Evolutionary conservation across 2,888 invertebrate species (phyloP), one percentile per base, ranked within the genome.

Genomic region (Venustoraphidia nigricollis): DNA sequence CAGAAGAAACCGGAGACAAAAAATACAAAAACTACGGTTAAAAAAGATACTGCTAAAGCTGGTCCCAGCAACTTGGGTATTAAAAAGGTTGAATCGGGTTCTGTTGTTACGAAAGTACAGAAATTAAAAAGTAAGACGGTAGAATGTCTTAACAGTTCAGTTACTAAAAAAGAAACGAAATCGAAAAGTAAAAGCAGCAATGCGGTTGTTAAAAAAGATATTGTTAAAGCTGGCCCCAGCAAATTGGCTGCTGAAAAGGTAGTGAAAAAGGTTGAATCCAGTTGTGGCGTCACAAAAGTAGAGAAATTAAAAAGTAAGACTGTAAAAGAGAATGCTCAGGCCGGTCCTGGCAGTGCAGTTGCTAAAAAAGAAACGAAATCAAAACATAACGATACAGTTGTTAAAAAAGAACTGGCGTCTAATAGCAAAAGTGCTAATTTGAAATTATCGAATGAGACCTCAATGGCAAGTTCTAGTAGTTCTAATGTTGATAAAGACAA

Each of bases 191-290:
- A 27, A n/a, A n/a, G n/a, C n/a, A n/a, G n/a, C 27, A 6, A 27
- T 6, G 6, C 27, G 27, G 1, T 27, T 27, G 27, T 27, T 27
- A 27, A 27, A 27, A 27, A 27, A 52, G 41, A 34, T 36, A 9
- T 51, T 48, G 17, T 50, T 42, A 48, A 50, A 49, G 58, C 40
- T 47, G 52, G 45, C 46, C 34, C 47, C 52, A 51, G 51, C 51
- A 50, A 45, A n/a, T 10, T 39, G 40, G 27, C 5, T 27, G 27
- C 27, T 27, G 52, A 27, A 51, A 49, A 46, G 54, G 54, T 51
- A 48, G 44, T 49, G 2, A 50, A 52, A 52, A 48, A 48, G 52
- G 42, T 52, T n/a, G 50, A 47, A 44, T 38, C 56, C 41, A 50
- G 53, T 48, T 14, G 43, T 41, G 10, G 34, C 34, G 41, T 17